Evolutionary conservation across 2,113 vertebrate species (phyloP).

Genomic region (Chaenogobius annularis): DNA sequence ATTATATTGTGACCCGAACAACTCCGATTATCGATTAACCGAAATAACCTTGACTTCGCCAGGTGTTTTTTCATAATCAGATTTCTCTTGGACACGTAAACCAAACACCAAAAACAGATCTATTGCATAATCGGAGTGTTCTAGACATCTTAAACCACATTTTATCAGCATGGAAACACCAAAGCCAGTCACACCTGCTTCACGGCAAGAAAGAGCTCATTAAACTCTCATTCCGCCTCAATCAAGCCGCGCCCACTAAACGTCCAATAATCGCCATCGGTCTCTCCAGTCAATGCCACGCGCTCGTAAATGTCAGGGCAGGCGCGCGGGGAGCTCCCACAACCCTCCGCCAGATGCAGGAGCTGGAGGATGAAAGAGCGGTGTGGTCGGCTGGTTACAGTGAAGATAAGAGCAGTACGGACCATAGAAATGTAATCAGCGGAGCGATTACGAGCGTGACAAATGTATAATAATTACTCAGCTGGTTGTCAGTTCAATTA

Average conservation of each 20-base stretch:
- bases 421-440: constrained; percentile 51
- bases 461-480: constrained; percentile 57
- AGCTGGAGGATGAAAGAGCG: constrained; percentile 2
- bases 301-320: constrained; percentile 43
- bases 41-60: too few relatives aligned
- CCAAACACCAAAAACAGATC: too few relatives aligned
- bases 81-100: too few relatives aligned
- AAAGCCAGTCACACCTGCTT: constrained; percentile 23
- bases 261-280: constrained; percentile 46
- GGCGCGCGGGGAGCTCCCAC: constrained; percentile 19
- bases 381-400: neutral
- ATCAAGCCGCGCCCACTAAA: constrained; percentile 32
- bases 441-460: constrained; percentile 58
- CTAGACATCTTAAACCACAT: neutral
- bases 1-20: too few relatives aligned
- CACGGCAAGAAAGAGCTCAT: constrained; percentile 36
- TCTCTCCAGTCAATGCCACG: constrained; percentile 31
- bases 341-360: constrained; percentile 5
- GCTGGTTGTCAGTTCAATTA: constrained; percentile 40
- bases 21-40: too few relatives aligned
- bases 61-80: too few relatives aligned
- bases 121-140: too few relatives aligned
- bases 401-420: constrained; percentile 54
- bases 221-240: constrained; percentile 44
- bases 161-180: constrained; percentile 17